phyloP scores from a whole-genome alignment of 2,113 vertebrate species.

The Chloropsis hardwickii region DNA sequence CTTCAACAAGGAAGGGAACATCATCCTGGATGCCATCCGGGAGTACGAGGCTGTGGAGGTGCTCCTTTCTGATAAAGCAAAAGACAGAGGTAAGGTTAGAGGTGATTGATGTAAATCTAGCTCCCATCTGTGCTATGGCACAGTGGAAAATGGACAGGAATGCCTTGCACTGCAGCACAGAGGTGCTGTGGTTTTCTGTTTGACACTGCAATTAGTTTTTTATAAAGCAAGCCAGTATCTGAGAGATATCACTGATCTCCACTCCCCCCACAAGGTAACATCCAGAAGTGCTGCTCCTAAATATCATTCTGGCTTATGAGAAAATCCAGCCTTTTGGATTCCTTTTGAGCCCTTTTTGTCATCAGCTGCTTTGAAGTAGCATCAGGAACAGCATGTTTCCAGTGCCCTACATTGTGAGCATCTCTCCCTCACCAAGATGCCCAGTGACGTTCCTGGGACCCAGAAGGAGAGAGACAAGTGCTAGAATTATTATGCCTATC shows the following conservation, averaged over 20 bases:
- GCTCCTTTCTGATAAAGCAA: constrained; percentile 94
- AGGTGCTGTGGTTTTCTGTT: not conserved
- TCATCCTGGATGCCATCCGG: constrained; percentile 89
- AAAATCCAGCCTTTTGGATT: not conserved
- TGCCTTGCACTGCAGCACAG: not conserved
- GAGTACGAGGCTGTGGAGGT: constrained; percentile 94
- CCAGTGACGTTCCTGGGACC: not conserved
- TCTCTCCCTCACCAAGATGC: not conserved
- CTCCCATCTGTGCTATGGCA: not conserved
- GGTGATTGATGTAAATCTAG: not conserved
- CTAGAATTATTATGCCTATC: not conserved
- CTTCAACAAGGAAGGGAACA: constrained; percentile 96
- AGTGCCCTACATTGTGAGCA: not conserved
- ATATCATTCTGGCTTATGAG: not conserved
- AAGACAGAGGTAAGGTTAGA: constrained; percentile 85
- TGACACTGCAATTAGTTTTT: not conserved
- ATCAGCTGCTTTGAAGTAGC: not conserved
- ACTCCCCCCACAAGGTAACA: not conserved
- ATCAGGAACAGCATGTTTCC: not conserved
- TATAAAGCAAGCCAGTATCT: not conserved
- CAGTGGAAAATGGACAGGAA: not conserved
- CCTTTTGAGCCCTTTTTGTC: not conserved
- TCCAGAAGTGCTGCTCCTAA: not conserved
- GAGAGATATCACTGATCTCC: not conserved
- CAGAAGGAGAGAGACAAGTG: not conserved